phyloP scores from a whole-genome alignment of 1,140 invertebrate species.

The Triops cancriformis region DNA sequence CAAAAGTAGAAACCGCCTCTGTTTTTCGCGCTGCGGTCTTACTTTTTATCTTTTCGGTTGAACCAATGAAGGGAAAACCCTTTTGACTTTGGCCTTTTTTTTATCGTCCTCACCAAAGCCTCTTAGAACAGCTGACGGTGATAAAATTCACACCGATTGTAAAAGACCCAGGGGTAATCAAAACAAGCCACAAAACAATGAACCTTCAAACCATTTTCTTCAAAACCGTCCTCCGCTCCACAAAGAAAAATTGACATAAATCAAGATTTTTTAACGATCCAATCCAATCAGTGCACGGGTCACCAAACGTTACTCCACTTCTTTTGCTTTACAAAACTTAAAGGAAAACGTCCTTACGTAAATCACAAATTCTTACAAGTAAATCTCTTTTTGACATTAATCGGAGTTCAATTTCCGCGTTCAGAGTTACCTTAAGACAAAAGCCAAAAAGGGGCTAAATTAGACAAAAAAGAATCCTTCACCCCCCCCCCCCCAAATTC shows the following conservation, averaged over 20 bases:
- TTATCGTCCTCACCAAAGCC: neutral
- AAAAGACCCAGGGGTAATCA: slow-evolving; percentile 9
- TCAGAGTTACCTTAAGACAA: too few relatives aligned
- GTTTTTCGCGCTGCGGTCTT: neutral
- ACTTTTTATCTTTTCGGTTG: neutral
- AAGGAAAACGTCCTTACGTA: slow-evolving; percentile 1
- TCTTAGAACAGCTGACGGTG: neutral
- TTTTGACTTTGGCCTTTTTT: neutral
- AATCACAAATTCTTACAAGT: neutral
- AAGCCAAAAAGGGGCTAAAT: too few relatives aligned
- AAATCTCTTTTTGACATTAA: neutral
- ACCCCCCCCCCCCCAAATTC: neutral
- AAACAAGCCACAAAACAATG: slow-evolving; percentile 6
- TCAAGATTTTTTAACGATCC: neutral
- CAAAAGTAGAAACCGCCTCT: slow-evolving; percentile 10
- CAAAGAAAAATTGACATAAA: neutral
- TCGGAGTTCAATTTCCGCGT: neutral
- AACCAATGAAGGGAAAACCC: neutral
- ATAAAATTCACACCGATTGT: slow-evolving; percentile 14
- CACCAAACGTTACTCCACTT: neutral
- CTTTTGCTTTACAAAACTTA: neutral
- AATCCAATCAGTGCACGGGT: too few relatives aligned
- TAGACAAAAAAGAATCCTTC: neutral
- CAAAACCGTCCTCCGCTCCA: neutral
- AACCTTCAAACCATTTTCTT: neutral